Conservation (phyloP, 1,140 invertebrate species). For the Gryllus bimaculatus region DNA sequence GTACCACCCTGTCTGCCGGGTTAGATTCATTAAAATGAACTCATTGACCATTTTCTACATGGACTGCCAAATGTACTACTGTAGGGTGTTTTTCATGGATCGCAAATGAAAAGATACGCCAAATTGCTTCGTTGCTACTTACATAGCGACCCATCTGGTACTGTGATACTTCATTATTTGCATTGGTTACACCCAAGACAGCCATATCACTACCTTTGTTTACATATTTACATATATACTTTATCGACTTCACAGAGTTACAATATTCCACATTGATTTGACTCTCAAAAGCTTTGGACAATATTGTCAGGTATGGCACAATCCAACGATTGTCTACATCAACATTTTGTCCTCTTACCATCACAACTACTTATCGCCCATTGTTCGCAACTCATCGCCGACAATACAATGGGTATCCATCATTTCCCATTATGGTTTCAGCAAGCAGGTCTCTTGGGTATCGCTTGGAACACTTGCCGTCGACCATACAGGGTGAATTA, state of each 20-base stretch:
- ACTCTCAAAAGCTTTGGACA: constrained; percentile 38
- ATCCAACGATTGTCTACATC: constrained; percentile 40
- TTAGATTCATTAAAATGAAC: constrained; percentile 35
- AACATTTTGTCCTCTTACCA: constrained; percentile 17
- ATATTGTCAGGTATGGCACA: constrained; percentile 42
- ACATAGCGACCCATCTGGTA: constrained; percentile 36
- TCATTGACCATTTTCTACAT: constrained; percentile 35
- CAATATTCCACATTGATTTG: constrained; percentile 30
- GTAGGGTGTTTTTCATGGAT: constrained; percentile 35
- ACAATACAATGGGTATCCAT: constrained; percentile 33
- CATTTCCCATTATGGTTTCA: constrained; percentile 26
- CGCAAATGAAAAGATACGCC: no score
- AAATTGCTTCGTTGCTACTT: constrained; percentile 35
- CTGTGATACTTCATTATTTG: constrained; percentile 28
- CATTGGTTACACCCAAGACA: constrained; percentile 25
- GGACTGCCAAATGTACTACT: constrained; percentile 34
- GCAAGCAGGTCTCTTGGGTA: constrained; percentile 35
- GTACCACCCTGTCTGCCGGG: no score
- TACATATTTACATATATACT: constrained; percentile 32
- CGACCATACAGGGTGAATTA: constrained; percentile 31
- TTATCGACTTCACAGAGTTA: no score
- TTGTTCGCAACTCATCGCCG: constrained; percentile 23
- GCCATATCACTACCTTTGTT: constrained; percentile 30
- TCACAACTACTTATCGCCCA: constrained; percentile 13
- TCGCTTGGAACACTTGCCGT: constrained; percentile 32